These are phyloP conservation scores for Melopsittacus undulatus DNA, from an alignment of 2,797 vertebrate species.

Conservation along the genomic window DNA sequence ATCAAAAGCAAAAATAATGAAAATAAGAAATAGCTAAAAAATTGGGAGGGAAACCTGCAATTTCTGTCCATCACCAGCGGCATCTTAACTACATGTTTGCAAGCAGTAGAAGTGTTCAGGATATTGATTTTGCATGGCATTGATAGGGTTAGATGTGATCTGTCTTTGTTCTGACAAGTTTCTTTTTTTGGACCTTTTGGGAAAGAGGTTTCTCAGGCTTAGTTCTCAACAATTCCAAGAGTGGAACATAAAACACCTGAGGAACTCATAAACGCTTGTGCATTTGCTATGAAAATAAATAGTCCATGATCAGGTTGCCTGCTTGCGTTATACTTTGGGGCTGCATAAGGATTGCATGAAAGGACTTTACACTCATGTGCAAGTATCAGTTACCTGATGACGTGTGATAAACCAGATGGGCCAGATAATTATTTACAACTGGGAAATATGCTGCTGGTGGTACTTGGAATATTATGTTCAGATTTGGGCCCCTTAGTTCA, in stretches of 20 bases:
- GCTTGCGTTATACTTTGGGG: background rate
- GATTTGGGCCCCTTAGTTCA: background rate
- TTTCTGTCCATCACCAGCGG: conserved; percentile 33
- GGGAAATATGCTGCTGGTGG: background rate
- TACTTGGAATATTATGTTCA: background rate
- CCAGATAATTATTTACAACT: background rate
- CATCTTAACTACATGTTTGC: conserved; percentile 42
- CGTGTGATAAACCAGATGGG: background rate
- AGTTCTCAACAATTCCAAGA: background rate
- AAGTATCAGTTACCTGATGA: background rate
- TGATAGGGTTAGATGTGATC: conserved; percentile 15
- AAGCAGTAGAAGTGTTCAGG: background rate
- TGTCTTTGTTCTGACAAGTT: background rate
- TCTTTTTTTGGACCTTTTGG: background rate
- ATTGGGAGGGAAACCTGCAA: conserved; percentile 8
- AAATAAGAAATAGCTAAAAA: conserved; percentile 35
- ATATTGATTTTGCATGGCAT: conserved; percentile 20
- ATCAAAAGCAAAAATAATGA: background rate
- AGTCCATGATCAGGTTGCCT: background rate
- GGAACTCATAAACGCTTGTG: background rate
- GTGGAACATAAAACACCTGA: background rate
- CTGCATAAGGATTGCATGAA: background rate
- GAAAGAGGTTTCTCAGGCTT: background rate
- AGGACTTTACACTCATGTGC: background rate
- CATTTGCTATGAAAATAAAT: background rate